phyloP scores from a whole-genome alignment of 64 coral and sea anemone genomes.

The Montipora efflorescens region DNA sequence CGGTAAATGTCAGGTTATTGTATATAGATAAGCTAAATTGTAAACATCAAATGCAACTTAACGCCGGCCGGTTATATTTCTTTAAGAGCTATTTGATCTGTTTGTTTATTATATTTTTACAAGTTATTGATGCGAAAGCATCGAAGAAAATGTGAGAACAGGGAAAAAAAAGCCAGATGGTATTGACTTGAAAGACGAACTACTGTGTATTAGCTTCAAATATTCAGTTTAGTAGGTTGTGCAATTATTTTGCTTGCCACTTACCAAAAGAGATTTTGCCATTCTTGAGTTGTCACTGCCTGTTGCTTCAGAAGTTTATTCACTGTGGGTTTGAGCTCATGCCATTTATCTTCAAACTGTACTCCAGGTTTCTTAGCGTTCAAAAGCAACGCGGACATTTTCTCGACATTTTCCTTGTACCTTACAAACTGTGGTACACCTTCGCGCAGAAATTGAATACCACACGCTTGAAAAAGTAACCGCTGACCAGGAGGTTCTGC shows the following conservation, averaged over 20 bases:
- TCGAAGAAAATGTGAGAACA: no score
- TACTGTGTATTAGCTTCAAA: no score
- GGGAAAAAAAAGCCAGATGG: no score
- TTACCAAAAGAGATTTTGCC: constrained; percentile 94
- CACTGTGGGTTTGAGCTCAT: constrained; percentile 87
- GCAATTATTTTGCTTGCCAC: constrained; percentile 7
- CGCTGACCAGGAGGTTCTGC: not conserved
- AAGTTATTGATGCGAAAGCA: no score
- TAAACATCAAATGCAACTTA: no score
- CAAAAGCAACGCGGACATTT: constrained; percentile 81
- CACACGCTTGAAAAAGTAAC: constrained; percentile 11
- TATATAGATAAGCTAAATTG: no score
- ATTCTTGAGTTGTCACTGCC: constrained; percentile 81
- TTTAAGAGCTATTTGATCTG: no score
- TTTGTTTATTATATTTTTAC: no score
- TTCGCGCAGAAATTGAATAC: not conserved
- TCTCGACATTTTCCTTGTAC: constrained; percentile 28
- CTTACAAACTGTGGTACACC: not conserved
- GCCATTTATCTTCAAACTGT: constrained; percentile 98
- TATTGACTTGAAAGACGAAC: no score
- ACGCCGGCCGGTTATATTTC: no score
- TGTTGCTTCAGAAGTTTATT: constrained; percentile 93
- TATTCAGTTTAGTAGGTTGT: no score
- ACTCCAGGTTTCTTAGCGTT: constrained; percentile 81
- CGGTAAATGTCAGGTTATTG: no score